Percentiles rank a stretch among this genome's conserved stretches.
These are phyloP conservation scores for Tetheella fluctuosa DNA, from an alignment of 2,888 invertebrate species.

Conservation along the genomic window DNA sequence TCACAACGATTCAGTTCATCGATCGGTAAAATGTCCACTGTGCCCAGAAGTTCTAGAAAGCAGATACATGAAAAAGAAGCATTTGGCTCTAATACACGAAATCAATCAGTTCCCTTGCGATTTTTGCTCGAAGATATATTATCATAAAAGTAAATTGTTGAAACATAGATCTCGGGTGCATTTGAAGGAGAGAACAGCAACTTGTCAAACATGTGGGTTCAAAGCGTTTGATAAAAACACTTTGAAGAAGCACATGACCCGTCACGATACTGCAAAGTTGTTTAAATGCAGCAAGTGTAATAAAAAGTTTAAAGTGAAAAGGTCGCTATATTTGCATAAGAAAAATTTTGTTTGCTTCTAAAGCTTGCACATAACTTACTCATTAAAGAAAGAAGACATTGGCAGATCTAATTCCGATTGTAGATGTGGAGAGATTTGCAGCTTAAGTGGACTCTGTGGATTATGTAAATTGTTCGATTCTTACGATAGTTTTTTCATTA, in stretches of 20 bases:
- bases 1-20: constrained; percentile 31
- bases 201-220: constrained; percentile 46
- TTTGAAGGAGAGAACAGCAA: constrained; percentile 39
- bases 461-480: too few relatives aligned
- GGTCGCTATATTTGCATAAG: too few relatives aligned
- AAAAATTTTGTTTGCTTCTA: too few relatives aligned
- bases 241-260: neutral
- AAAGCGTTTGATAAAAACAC: constrained; percentile 37
- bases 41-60: constrained; percentile 34
- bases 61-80: constrained; percentile 35
- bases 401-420: too few relatives aligned
- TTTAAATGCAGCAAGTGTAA: neutral
- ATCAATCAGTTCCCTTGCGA: constrained; percentile 52
- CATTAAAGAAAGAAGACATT: too few relatives aligned
- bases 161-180: constrained; percentile 50
- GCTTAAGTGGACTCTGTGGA: too few relatives aligned
- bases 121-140: constrained; percentile 52
- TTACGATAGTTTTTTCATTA: too few relatives aligned
- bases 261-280: neutral
- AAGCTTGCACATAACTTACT: too few relatives aligned
- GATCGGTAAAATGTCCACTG: constrained; percentile 26
- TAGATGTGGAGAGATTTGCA: too few relatives aligned
- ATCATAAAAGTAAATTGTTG: constrained; percentile 33
- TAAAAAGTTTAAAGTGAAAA: neutral
- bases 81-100: constrained; percentile 42